Evolutionary conservation across 1,140 invertebrate genomes (phyloP).

Genomic region (Drosophila neocordata): DNA sequence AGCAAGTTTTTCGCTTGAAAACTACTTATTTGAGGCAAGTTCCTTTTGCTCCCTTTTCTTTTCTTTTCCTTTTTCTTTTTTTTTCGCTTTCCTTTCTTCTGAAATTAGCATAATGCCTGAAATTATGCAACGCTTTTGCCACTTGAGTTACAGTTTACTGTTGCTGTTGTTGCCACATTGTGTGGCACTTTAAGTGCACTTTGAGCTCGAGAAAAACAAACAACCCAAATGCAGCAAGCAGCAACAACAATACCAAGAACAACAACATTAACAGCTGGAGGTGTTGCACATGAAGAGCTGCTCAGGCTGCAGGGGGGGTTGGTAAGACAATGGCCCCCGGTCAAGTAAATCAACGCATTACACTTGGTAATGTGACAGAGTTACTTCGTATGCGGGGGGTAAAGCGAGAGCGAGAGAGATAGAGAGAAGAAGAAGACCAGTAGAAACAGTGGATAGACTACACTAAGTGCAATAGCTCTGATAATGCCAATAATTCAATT

Average conservation of each 20-base stretch:
- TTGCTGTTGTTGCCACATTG: slow-evolving; percentile 6
- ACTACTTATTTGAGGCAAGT: slow-evolving; percentile 68
- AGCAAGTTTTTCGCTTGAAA: slow-evolving; percentile 26
- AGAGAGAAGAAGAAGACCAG: background rate
- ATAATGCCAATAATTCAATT: slow-evolving; percentile 76
- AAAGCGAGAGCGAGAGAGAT: background rate
- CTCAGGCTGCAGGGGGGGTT: background rate
- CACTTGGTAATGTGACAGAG: slow-evolving; percentile 61
- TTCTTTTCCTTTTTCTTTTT: background rate
- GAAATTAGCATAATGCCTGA: slow-evolving; percentile 76
- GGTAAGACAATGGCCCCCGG: slow-evolving; percentile 21
- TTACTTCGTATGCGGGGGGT: background rate
- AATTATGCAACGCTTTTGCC: slow-evolving; percentile 72
- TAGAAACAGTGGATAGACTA: background rate
- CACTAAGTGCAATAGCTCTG: slow-evolving; percentile 59
- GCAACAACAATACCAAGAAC: background rate
- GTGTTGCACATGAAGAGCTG: background rate
- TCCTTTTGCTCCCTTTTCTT: slow-evolving; percentile 31
- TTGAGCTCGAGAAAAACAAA: slow-evolving; percentile 52
- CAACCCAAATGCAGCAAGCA: slow-evolving; percentile 4
- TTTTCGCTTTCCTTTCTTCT: background rate
- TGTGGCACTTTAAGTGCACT: slow-evolving; percentile 68
- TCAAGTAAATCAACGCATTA: slow-evolving; percentile 73
- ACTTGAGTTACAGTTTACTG: slow-evolving; percentile 35
- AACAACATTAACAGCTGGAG: slow-evolving; percentile 23